These are phyloP conservation scores for Akabosia matsudoensis DNA, from an alignment of 1,140 invertebrate species.

Conservation along the genomic window DNA sequence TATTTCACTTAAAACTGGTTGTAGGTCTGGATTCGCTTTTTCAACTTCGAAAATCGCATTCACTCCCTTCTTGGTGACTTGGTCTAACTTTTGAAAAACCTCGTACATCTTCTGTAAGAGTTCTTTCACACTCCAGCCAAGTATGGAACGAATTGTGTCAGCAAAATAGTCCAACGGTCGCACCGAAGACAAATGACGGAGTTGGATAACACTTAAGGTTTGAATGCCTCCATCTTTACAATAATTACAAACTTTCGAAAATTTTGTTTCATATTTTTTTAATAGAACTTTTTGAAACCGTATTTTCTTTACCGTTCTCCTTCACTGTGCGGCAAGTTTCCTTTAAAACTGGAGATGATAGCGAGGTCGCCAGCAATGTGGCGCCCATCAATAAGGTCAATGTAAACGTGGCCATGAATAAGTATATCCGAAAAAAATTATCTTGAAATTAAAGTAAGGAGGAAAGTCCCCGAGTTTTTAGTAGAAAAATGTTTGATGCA, in stretches of 20 bases:
- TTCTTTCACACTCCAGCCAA: neutral
- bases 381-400: no score
- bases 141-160: constrained; percentile 23
- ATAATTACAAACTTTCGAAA: neutral
- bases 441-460: no score
- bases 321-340: no score
- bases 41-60: neutral
- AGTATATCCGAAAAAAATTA: no score
- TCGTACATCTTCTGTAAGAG: constrained; percentile 21
- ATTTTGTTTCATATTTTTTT: neutral
- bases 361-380: no score
- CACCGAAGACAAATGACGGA: neutral
- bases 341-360: no score
- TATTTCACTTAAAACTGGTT: neutral
- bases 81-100: neutral
- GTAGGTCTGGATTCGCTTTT: neutral
- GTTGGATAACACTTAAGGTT: neutral
- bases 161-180: constrained; percentile 22
- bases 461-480: no score
- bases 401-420: no score
- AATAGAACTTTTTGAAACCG: neutral
- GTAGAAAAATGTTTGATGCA: no score
- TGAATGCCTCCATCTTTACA: neutral
- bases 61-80: neutral
- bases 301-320: no score